Conservation (phyloP, 1,140 invertebrate species). For the Lepidurus packardi region DNA sequence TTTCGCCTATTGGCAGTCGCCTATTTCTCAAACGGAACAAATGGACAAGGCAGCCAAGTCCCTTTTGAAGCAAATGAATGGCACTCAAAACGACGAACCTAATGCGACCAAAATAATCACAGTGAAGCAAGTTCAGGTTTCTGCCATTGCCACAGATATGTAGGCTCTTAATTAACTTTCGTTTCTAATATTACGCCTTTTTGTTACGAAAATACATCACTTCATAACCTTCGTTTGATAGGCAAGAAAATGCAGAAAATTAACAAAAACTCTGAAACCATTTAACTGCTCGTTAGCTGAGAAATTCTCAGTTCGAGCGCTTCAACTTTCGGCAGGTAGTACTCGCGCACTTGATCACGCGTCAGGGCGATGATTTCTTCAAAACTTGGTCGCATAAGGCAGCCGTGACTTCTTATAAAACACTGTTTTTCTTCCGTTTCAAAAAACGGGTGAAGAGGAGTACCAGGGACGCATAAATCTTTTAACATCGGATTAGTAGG, state of each 20-base stretch:
- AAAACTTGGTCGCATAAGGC: background rate
- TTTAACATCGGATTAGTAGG: constrained; percentile 1
- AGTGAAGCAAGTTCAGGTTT: background rate
- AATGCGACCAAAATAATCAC: background rate
- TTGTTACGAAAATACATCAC: background rate
- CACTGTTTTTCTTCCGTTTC: constrained; percentile 3
- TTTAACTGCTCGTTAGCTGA: background rate
- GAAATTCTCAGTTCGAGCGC: background rate
- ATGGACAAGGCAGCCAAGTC: background rate
- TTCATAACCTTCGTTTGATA: background rate
- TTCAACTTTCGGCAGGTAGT: background rate
- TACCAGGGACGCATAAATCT: background rate
- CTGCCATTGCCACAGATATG: background rate
- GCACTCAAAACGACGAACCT: background rate
- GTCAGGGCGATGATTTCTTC: constrained; percentile 14
- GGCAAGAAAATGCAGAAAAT: background rate
- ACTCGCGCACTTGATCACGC: background rate
- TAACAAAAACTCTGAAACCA: background rate
- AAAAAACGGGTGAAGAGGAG: background rate
- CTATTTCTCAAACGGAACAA: background rate
- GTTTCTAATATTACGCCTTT: background rate
- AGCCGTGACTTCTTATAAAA: background rate
- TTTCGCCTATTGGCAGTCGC: background rate
- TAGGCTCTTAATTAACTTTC: background rate
- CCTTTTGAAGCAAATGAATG: background rate